Evolutionary conservation across 92 coral and sea anemone genomes (phyloP).

Genomic region (Porites evermanni): DNA sequence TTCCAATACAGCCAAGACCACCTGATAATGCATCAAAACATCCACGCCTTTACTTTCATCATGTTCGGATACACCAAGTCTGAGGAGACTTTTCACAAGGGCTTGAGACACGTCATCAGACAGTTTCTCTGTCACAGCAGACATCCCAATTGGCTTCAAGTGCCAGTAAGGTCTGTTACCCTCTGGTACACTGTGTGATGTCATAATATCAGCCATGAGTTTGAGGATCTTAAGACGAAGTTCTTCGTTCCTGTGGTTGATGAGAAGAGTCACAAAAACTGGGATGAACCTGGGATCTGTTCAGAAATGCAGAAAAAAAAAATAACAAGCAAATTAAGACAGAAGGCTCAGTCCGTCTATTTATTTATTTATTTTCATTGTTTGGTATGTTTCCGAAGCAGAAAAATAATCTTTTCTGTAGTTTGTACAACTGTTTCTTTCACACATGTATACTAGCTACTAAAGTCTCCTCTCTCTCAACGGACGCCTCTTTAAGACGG

Average conservation of each 20-base stretch:
- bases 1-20: conserved; percentile 87
- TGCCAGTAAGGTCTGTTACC: conserved; percentile 81
- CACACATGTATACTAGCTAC: no score
- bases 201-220: conserved; percentile 72
- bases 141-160: conserved; percentile 72
- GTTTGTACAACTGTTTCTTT: no score
- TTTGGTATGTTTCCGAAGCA: no score
- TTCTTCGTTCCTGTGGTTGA: conserved; percentile 61
- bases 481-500: no score
- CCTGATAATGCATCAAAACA: conserved; percentile 87
- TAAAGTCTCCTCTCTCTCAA: no score
- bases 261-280: conserved; percentile 71
- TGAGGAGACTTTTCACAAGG: conserved; percentile 68
- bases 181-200: conserved; percentile 76
- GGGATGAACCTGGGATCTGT: conserved; percentile 82
- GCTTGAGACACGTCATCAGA: conserved; percentile 69
- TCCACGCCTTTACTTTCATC: conserved; percentile 80
- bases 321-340: not conserved
- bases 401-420: no score
- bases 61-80: conserved; percentile 73
- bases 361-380: no score
- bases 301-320: not conserved
- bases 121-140: conserved; percentile 77
- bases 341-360: no score
- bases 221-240: conserved; percentile 78